Percentiles rank a stretch among this genome's conserved stretches.
Conservation (phyloP, 2,113 vertebrate species). For the Proterorhinus semilunaris region DNA sequence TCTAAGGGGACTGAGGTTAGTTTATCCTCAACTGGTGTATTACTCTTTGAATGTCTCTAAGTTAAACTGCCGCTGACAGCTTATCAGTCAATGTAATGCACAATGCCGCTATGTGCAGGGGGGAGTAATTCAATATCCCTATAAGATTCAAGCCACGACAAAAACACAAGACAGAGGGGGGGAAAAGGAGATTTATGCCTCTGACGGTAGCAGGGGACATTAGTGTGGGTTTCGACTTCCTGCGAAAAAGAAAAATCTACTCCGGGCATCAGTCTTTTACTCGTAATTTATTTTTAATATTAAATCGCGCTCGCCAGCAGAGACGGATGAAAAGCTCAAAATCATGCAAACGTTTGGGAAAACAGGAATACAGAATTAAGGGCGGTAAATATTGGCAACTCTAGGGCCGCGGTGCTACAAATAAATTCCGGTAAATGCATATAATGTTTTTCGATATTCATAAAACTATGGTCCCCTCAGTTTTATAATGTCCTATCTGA, state of each 20-base stretch:
- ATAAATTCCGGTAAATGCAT: too few relatives aligned
- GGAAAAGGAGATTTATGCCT: conserved; percentile 78
- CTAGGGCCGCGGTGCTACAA: conserved; percentile 11
- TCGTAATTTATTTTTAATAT: conserved; percentile 74
- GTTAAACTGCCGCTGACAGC: conserved; percentile 80
- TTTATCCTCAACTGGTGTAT: conserved; percentile 75
- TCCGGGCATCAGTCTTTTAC: conserved; percentile 59
- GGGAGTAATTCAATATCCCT: conserved; percentile 85
- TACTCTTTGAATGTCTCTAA: conserved; percentile 82
- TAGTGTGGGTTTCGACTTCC: conserved; percentile 69
- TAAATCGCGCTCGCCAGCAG: conserved; percentile 71
- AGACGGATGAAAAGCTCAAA: conserved; percentile 60
- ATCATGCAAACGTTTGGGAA: conserved; percentile 57
- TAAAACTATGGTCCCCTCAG: too few relatives aligned
- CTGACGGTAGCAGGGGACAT: conserved; percentile 68
- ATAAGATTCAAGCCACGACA: conserved; percentile 78
- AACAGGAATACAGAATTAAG: conserved; percentile 40
- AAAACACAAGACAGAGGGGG: conserved; percentile 61
- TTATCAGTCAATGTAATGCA: conserved; percentile 85
- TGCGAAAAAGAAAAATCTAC: conserved; percentile 64
- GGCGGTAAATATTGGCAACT: conserved; percentile 57
- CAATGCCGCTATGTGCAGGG: conserved; percentile 76
- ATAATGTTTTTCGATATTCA: too few relatives aligned
- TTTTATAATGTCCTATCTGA: too few relatives aligned
- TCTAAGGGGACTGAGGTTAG: conserved; percentile 73